These are phyloP conservation scores for Alectoris magna DNA, from an alignment of 2,797 vertebrate genomes.

Conservation along the genomic window DNA sequence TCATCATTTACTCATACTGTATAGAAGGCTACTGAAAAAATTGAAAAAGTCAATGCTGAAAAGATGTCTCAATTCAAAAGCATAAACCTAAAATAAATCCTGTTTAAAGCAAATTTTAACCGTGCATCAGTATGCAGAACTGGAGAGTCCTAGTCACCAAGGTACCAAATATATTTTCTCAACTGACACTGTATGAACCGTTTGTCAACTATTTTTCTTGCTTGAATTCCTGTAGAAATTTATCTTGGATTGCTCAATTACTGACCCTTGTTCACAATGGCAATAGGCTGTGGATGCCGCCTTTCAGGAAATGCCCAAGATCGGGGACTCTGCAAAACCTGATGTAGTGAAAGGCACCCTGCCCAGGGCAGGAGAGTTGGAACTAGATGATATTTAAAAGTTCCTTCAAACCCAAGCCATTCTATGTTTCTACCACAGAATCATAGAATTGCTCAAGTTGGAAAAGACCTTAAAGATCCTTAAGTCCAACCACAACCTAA, in stretches of 20 bases:
- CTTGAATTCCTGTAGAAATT: neutral
- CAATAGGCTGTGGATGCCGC: neutral
- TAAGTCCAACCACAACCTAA: no score
- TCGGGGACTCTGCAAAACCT: neutral
- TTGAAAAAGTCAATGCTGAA: neutral
- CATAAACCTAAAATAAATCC: neutral
- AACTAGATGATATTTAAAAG: neutral
- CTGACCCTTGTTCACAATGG: neutral
- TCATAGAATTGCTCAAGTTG: no score
- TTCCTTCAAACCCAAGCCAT: no score
- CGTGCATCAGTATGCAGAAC: neutral
- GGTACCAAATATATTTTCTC: neutral
- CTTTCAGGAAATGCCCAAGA: neutral
- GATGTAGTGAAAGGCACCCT: neutral
- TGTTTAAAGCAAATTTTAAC: neutral
- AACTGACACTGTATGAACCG: neutral
- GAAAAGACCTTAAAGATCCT: no score
- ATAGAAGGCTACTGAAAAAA: neutral
- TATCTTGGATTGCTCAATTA: neutral
- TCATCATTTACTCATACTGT: neutral
- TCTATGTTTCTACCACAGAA: no score
- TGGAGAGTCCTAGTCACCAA: neutral
- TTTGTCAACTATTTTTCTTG: neutral
- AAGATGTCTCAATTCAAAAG: neutral
- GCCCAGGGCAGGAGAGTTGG: neutral